Base-by-base conservation (phyloP, 2,888 invertebrate species). In the Morinoia aosen region DNA sequence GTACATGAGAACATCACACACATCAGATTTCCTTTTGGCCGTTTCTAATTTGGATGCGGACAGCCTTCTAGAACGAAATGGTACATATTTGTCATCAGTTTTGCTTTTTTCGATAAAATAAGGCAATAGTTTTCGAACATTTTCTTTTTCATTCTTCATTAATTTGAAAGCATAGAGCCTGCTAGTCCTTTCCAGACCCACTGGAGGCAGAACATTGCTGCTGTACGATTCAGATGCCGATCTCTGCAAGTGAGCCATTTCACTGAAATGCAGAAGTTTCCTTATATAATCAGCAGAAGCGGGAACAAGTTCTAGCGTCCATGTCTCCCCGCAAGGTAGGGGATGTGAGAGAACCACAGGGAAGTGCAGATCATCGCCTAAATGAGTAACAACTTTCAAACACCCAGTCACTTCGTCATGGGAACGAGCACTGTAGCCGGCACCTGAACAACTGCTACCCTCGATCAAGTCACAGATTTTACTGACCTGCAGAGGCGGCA, bases 101-200 rank as follows among this genome's bases (percentile, higher is more conserved):
- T 95, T 95, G 58, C 95, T 95, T 64, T 95, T 95, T 39, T 95
- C 95, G 61, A 95, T 40, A n/a, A 95, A 95, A 95, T 64, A 95
- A 4, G 95, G 95, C 39, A 95, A 33, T 7, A 95, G 64, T 64
- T 95, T 95, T 4, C 64, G 14, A 57, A 95, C 95, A 95, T 58
- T 95, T 95, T 95, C 95, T 58, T 95, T 61, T 95, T 95, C 95
- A 64, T 95, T 95, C 61, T 95, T 95, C 95, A 95, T 95, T 11
- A 95, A 58, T 33, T 95, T 95, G 64, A 95, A 95, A 11, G 95
- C 95, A 61, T 61, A 64, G 7, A 95, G 58, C 57, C 64, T 95
- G 64, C 64, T 95, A 95, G 95, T 64, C 58, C 64, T 12, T 61
- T 95, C 95, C 33, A 93, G 33, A 56, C 93, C 93, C 40, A 61